phyloP scores from a whole-genome alignment of 1,140 invertebrate species.

The Aporrectodea caliginosa region DNA sequence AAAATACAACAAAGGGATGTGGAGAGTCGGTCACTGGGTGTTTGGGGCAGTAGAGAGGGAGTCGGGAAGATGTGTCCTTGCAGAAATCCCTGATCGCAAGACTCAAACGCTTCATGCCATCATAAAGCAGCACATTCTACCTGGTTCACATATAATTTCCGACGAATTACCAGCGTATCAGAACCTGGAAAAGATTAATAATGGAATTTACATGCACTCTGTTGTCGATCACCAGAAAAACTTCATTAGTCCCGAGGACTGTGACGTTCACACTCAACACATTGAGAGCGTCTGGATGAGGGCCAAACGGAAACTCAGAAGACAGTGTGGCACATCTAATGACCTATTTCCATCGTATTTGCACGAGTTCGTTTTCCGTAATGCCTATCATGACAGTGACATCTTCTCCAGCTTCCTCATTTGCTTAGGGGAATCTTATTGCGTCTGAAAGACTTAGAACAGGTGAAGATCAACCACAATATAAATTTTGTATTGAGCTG shows the following conservation, averaged over 20 bases:
- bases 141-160: not conserved
- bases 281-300: not conserved
- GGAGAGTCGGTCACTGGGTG: not conserved
- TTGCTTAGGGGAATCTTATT: not conserved
- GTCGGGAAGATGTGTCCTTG: not conserved
- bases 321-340: not conserved
- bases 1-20: not conserved
- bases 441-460: too few species aligned
- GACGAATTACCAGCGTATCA: not conserved
- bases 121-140: not conserved
- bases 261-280: not conserved
- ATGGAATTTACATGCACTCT: not conserved
- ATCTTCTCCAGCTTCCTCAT: not conserved
- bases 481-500: too few species aligned
- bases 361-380: not conserved
- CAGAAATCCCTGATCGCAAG: not conserved
- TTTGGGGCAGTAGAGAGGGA: not conserved
- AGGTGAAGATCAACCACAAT: too few species aligned
- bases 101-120: not conserved
- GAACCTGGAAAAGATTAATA: not conserved
- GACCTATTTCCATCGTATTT: not conserved
- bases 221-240: not conserved
- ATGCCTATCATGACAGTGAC: not conserved
- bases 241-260: not conserved
- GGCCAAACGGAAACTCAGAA: not conserved